phyloP scores from a whole-genome alignment of 2,113 vertebrate genomes.

The Heloderma charlesbogerti region DNA sequence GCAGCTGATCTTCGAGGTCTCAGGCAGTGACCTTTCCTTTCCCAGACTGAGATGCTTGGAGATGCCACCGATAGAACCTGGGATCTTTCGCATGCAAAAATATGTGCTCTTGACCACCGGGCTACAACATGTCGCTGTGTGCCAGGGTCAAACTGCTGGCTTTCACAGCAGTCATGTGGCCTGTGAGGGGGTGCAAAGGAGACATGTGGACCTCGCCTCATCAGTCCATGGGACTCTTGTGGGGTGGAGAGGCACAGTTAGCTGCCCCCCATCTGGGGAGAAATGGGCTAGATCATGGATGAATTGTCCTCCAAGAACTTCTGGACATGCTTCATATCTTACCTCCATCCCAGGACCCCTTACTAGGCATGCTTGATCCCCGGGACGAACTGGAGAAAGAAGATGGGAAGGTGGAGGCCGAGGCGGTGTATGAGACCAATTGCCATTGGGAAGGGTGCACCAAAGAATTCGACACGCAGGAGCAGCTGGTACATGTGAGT shows the following conservation, averaged over 20 bases:
- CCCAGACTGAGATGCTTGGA: neutral
- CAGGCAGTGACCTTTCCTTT: neutral
- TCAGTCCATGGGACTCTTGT: neutral
- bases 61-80: neutral
- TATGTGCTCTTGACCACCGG: neutral
- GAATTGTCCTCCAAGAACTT: neutral
- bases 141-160: neutral
- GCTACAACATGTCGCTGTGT: neutral
- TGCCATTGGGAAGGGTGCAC: constrained; percentile 96
- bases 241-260: neutral
- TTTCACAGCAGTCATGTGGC: no score
- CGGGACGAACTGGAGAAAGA: constrained; percentile 95
- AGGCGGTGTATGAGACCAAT: constrained; percentile 94
- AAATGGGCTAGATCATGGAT: neutral
- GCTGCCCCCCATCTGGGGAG: neutral
- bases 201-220: neutral
- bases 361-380: constrained; percentile 89
- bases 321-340: neutral
- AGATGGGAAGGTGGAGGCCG: constrained; percentile 90
- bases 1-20: neutral
- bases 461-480: constrained; percentile 96
- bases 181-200: neutral
- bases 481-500: constrained; percentile 96
- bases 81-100: neutral
- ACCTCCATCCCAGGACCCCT: constrained; percentile 83